phyloP scores from a whole-genome alignment of 1,140 invertebrate genomes.

The Drosophila repletoides region DNA sequence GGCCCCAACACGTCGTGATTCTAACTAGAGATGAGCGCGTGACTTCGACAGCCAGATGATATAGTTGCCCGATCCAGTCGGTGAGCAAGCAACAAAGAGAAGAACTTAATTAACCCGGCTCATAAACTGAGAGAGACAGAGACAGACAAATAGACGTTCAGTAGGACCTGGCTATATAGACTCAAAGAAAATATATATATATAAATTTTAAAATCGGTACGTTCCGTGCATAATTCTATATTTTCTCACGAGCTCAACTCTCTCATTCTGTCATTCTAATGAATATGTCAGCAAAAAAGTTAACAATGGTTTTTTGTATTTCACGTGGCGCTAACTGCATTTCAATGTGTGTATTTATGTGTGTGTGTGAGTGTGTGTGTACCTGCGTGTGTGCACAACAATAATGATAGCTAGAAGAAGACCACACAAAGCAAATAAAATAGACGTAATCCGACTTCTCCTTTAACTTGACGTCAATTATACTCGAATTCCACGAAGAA shows the following conservation, averaged over 20 bases:
- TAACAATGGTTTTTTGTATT: not conserved
- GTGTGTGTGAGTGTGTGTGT: not conserved
- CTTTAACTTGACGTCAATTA: slow-evolving; percentile 19
- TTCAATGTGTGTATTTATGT: not conserved
- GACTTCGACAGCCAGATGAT: no score
- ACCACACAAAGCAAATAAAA: slow-evolving; percentile 15
- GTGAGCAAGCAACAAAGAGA: no score
- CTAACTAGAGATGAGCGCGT: not conserved
- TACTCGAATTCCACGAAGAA: not conserved
- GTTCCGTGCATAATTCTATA: no score
- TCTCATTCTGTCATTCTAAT: no score
- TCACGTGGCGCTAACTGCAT: slow-evolving; percentile 35
- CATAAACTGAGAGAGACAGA: no score
- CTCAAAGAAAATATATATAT: no score
- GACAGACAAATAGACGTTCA: no score
- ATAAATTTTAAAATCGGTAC: no score
- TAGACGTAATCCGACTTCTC: slow-evolving; percentile 5
- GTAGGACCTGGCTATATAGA: no score
- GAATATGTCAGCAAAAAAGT: not conserved
- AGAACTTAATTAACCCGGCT: no score
- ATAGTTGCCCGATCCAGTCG: no score
- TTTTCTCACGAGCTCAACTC: no score
- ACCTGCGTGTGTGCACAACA: not conserved
- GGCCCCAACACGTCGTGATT: slow-evolving; percentile 20
- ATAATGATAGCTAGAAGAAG: slow-evolving; percentile 13